Base-by-base conservation (phyloP, 2,113 vertebrate genomes). In the Pipa parva region DNA sequence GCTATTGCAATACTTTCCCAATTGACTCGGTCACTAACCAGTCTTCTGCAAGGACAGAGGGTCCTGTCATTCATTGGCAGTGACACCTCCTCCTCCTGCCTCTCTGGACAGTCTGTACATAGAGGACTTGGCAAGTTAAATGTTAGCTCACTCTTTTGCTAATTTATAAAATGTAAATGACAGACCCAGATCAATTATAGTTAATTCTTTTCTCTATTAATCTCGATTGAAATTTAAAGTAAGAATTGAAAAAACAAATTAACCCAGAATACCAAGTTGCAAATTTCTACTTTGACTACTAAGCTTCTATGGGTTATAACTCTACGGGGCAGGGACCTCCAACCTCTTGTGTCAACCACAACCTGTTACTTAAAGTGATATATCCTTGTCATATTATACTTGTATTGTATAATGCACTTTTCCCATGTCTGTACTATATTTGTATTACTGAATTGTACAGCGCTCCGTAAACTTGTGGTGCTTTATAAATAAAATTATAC, bases 31-130 rank as follows among this genome's bases (percentile, higher is more conserved):
- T 48, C 29, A 24, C 17, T 37, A 49, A 24, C 61, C 61, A 63
- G 61, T 37, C 48, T 63, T 63, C 28, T 63, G 49, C 25, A 52
- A 52, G 61, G 48, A 63, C 61, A 63, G 61, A 63, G 48, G 61
- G 61, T 52, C 48, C 61, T 52, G 61, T 63, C 61, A 63, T 10
- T 63, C 61, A 63, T 21, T 17, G 29, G 26, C 48, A 17, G 51
- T 26, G 24, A 26, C n/a, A 63, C 33, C 28, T 42, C 15, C 17
- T 42, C 39, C 17, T 42, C 39, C 9, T 42, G 21, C 27, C 61
- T 49, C 37, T 51, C 61, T 63, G 48, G 25, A 63, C 24, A 52
- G 33, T 52, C 51, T 63, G 61, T 52, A 52, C 61, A 63, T n/a
- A 63, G 28, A 18, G 61, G 61, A 63, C 61, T 52, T 52, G 29